phyloP scores from a whole-genome alignment of 2,888 invertebrate genomes.

The Agapetus fuscipes region DNA sequence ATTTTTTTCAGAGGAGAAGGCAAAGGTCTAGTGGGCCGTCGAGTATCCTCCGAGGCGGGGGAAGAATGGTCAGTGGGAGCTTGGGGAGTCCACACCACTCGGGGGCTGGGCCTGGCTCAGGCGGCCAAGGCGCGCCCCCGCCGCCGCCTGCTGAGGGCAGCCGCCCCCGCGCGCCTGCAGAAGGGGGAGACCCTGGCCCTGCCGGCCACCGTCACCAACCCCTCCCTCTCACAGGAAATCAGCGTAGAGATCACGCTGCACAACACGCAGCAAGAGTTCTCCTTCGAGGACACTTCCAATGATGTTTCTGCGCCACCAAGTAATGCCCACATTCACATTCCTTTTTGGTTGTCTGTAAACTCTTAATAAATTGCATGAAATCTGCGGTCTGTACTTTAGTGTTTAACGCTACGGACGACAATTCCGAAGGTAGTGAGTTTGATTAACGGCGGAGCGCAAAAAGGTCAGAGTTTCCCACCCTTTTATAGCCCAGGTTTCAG shows the following conservation, averaged over 20 bases:
- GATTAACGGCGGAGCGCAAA: no score
- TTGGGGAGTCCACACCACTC: constrained; percentile 38
- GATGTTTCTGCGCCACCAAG: constrained; percentile 61
- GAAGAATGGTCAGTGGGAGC: constrained; percentile 37
- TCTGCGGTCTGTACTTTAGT: no score
- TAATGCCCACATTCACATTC: no score
- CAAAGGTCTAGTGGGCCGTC: constrained; percentile 34
- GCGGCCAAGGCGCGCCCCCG: constrained; percentile 31
- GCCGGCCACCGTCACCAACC: constrained; percentile 82
- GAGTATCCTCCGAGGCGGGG: constrained; percentile 32
- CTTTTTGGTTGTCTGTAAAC: no score
- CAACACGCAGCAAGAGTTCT: constrained; percentile 68
- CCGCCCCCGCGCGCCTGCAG: constrained; percentile 78
- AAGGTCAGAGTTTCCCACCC: no score
- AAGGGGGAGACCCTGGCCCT: constrained; percentile 85
- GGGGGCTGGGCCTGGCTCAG: constrained; percentile 36
- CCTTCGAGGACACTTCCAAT: constrained; percentile 71
- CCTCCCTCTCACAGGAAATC: constrained; percentile 61
- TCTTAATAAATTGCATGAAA: no score
- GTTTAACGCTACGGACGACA: no score
- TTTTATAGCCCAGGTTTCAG: no score
- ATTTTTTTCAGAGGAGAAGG: constrained; percentile 35
- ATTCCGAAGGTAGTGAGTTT: no score
- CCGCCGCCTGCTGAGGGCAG: constrained; percentile 63
- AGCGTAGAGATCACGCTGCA: constrained; percentile 76